Percentiles rank a stretch among this genome's conserved stretches.
These are phyloP conservation scores for Phymastichus coffea DNA, from an alignment of 1,140 invertebrate species.

Conservation along the genomic window DNA sequence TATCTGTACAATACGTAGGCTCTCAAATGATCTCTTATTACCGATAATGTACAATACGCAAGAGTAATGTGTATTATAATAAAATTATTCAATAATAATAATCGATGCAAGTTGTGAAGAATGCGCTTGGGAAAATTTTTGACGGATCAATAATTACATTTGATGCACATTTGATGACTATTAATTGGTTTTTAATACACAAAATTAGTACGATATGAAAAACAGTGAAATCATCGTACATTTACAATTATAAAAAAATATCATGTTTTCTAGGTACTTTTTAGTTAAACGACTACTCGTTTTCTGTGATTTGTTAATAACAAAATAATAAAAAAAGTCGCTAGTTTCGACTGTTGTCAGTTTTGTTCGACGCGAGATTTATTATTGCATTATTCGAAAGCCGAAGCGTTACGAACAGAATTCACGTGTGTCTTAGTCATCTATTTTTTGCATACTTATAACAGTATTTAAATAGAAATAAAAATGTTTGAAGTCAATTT, in stretches of 20 bases:
- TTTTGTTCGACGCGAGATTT: background rate
- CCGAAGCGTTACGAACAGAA: background rate
- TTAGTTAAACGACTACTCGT: background rate
- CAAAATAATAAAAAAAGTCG: background rate
- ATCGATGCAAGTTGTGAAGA: slow-evolving; percentile 31
- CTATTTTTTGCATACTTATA: background rate
- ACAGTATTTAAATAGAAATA: background rate
- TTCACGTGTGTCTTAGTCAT: too few relatives aligned
- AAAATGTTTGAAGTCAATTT: background rate
- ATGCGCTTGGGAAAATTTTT: slow-evolving; percentile 26
- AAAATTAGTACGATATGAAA: slow-evolving; percentile 12
- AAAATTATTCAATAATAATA: slow-evolving; percentile 25
- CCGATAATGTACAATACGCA: slow-evolving; percentile 40
- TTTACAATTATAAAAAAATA: background rate
- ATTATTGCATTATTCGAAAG: slow-evolving; percentile 9
- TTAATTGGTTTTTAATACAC: slow-evolving; percentile 11
- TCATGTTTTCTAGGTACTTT: background rate
- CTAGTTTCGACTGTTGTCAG: background rate
- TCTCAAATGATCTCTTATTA: slow-evolving; percentile 50
- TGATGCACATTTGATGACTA: too few relatives aligned
- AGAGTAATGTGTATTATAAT: slow-evolving; percentile 19
- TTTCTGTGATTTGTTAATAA: background rate
- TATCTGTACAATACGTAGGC: slow-evolving; percentile 54
- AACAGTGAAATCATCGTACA: too few relatives aligned
- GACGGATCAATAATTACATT: slow-evolving; percentile 14